Conservation (phyloP, 1,140 invertebrate species). For the Ceratosolen solmsi region DNA sequence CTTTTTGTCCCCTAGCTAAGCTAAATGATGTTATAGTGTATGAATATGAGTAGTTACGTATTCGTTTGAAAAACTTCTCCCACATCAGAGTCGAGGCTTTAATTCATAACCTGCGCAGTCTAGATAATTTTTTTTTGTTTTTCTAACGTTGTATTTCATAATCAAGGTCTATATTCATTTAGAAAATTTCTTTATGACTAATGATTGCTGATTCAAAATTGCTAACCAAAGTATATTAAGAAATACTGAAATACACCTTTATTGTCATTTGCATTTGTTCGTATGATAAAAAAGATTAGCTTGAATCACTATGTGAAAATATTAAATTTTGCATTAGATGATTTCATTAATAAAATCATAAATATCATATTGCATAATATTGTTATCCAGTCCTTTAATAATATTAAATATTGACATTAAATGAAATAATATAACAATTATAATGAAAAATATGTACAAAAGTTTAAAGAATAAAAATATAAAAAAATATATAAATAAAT, state of each 20-base stretch:
- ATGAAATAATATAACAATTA: too few relatives aligned
- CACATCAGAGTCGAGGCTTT: neutral
- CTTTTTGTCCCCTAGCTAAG: neutral
- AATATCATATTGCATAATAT: too few relatives aligned
- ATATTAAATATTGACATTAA: too few relatives aligned
- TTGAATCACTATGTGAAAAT: too few relatives aligned
- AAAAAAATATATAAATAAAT: too few relatives aligned
- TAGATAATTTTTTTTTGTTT: neutral
- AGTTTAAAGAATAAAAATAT: too few relatives aligned
- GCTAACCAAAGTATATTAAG: neutral
- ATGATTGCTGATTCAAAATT: neutral
- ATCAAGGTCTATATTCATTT: neutral
- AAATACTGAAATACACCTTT: neutral
- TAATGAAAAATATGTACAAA: too few relatives aligned
- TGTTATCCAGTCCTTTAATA: too few relatives aligned
- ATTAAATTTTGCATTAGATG: too few relatives aligned
- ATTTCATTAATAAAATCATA: too few relatives aligned
- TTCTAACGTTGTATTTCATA: neutral
- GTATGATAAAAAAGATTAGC: too few relatives aligned
- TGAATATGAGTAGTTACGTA: neutral
- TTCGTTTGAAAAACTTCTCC: neutral
- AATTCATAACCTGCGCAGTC: slow-evolving; percentile 1
- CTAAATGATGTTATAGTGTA: neutral
- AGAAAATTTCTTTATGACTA: slow-evolving; percentile 2
- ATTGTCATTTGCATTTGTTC: too few relatives aligned